Base-by-base conservation (phyloP, 1,140 invertebrate species). In the Hermatobates lingyangjiaoensis region DNA sequence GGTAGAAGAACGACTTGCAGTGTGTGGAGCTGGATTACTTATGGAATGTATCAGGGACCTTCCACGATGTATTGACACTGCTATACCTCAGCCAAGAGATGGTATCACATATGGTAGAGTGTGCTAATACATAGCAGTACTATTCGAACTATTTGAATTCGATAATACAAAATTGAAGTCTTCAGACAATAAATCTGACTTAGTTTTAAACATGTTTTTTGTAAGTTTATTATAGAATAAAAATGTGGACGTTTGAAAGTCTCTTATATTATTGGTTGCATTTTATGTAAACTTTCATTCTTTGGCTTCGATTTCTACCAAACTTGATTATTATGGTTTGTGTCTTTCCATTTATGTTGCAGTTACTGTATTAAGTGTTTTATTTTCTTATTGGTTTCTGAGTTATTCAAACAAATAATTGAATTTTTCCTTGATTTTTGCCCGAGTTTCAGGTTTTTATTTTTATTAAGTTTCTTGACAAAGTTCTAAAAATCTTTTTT, bases 51-150 rank as follows among this genome's bases (percentile, higher is more conserved):
- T 90, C 1, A 60, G 66, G 58, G 64, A 74, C 57, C 66, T 87
- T 48, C 74, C 77, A 7, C 46, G 68, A 12, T 69, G 70, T 60
- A 65, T 87, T 45, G 46, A 66, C 15, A 70, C 69, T 51, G 71
- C 73, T 21, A 65, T 61, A 53, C 67, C 71, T 26, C 86, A 91
- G 65, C 65, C 73, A 45, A 59, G 71, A 51, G 57, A 65, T 48
- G 67, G 68, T 48, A 73, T 79, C 34, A 79, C 78, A n/a, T 80
- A 81, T 69, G 83, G 83, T 83, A 70, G 61, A 51, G 49, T 39
- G 39, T 55, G 23, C 51, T n/a, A n/a, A n/a, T n/a, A n/a, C n/a
- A n/a, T n/a, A 54, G 5, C n/a, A 21, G 10, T 25, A 3, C 5
- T 51, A 26, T 44, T 50, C 34, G 45, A 18, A 45, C 5, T 24